phyloP scores from a whole-genome alignment of 2,888 invertebrate species.

The Romanomermis culicivorax region DNA sequence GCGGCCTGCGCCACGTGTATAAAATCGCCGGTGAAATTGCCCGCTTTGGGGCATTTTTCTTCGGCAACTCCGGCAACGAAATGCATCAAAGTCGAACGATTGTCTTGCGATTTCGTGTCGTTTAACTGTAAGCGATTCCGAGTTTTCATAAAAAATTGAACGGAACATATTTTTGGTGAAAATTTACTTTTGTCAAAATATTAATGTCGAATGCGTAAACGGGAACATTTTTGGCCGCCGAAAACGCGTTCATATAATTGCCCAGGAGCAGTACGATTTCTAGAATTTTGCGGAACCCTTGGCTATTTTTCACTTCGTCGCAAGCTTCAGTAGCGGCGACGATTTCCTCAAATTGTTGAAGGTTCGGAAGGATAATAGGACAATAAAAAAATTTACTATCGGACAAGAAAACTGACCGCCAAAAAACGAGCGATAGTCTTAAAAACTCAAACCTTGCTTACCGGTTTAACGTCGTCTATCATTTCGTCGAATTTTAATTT shows the following conservation, averaged over 20 bases:
- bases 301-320: conserved; percentile 36
- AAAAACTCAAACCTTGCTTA: conserved; percentile 34
- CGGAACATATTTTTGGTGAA: background rate
- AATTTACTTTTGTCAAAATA: conserved; percentile 77
- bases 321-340: conserved; percentile 85
- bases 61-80: conserved; percentile 71
- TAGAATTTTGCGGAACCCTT: conserved; percentile 67
- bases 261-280: conserved; percentile 71
- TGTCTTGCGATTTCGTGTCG: conserved; percentile 59
- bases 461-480: conserved; percentile 64
- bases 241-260: conserved; percentile 89
- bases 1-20: conserved; percentile 72
- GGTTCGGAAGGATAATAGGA: background rate
- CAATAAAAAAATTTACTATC: background rate
- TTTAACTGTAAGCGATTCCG: conserved; percentile 27
- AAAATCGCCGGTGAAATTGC: conserved; percentile 64
- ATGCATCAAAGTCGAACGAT: conserved; percentile 73
- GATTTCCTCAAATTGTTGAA: conserved; percentile 44
- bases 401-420: too few relatives aligned
- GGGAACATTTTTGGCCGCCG: conserved; percentile 47
- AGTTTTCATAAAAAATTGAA: background rate
- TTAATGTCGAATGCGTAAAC: conserved; percentile 91
- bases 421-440: too few relatives aligned
- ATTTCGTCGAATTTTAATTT: conserved; percentile 64
- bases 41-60: conserved; percentile 59